Evolutionary conservation across 2,113 vertebrate species (phyloP).

Genomic region (Cyanoliseus patagonus): DNA sequence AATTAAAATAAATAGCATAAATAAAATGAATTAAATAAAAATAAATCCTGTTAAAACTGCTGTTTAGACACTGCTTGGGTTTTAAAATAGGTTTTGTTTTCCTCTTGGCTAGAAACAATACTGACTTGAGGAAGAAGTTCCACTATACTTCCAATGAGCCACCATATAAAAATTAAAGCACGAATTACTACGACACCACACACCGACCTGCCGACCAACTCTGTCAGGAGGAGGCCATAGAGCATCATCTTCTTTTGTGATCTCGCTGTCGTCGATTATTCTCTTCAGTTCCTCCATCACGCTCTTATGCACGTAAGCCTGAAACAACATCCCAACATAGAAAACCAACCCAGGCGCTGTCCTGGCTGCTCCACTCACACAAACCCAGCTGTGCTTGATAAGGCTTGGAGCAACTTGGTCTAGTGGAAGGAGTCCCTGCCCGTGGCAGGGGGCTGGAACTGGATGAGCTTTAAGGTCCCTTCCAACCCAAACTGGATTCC

Average conservation of each 20-base stretch:
- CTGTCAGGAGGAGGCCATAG: constrained; percentile 96
- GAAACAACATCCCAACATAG: not conserved
- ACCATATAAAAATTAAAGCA: rapidly evolving
- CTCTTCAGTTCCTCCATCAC: constrained; percentile 99
- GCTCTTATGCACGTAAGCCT: constrained; percentile 98
- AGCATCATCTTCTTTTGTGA: constrained; percentile 97
- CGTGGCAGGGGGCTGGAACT: not conserved
- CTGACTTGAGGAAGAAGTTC: not conserved
- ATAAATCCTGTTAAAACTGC: no score
- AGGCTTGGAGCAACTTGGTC: not conserved
- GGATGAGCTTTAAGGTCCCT: not conserved
- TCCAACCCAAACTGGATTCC: not conserved
- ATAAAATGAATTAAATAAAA: no score
- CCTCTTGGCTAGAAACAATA: not conserved
- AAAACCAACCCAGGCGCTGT: rapidly evolving
- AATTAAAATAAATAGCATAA: no score
- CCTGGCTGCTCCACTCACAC: not conserved
- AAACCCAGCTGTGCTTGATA: not conserved
- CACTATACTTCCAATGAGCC: not conserved
- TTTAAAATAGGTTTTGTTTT: not conserved
- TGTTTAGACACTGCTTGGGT: rapidly evolving
- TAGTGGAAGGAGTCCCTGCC: not conserved
- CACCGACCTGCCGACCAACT: constrained; percentile 92
- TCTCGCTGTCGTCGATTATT: constrained; percentile 98
- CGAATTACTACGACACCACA: not conserved